These are phyloP conservation scores for Barnardius zonarius DNA, from an alignment of 2,113 vertebrate genomes.

Conservation along the genomic window DNA sequence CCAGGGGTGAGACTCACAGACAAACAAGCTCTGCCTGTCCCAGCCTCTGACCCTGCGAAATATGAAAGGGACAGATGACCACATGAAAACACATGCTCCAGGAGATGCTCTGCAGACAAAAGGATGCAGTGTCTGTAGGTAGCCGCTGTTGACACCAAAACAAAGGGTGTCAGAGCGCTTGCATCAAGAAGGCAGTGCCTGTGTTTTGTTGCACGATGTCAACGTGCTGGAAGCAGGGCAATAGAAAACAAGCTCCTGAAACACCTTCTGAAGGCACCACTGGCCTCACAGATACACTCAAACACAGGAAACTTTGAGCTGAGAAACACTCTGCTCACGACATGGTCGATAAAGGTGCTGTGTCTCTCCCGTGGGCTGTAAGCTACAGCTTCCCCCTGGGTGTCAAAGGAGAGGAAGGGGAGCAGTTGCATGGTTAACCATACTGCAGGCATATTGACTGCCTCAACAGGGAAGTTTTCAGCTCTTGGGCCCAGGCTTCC, in stretches of 20 bases:
- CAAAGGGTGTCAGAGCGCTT: neutral
- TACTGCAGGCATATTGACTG: neutral
- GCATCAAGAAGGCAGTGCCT: neutral
- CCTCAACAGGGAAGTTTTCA: neutral
- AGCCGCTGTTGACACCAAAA: neutral
- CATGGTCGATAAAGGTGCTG: neutral
- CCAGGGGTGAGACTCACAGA: neutral
- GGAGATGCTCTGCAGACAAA: neutral
- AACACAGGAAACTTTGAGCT: neutral
- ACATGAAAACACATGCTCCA: neutral
- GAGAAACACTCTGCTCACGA: neutral
- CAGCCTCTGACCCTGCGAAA: neutral
- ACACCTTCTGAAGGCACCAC: neutral
- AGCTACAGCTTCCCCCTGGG: neutral
- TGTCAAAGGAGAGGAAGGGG: neutral
- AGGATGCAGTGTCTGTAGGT: neutral
- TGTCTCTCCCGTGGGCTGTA: neutral
- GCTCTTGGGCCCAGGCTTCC: neutral
- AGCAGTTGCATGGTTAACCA: neutral
- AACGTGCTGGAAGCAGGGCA: neutral
- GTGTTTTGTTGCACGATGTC: neutral
- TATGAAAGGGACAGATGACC: neutral
- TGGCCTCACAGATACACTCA: neutral
- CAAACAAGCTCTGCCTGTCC: conserved; percentile 20
- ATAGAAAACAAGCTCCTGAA: neutral